phyloP scores from a whole-genome alignment of 1,140 invertebrate genomes.

The Luehdorfia chinensis region DNA sequence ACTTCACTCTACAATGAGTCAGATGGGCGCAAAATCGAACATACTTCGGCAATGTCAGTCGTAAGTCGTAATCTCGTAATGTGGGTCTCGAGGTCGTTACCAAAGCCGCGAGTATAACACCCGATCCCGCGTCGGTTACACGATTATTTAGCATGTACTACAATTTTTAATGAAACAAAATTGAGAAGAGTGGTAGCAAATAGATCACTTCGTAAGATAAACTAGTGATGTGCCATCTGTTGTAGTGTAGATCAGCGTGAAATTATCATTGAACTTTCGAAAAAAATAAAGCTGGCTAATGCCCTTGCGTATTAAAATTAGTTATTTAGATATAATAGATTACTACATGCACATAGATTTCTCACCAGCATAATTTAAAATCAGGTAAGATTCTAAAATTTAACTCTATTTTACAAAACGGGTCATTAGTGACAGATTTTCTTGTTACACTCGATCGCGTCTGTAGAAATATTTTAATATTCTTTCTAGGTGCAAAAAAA shows the following conservation, averaged over 20 bases:
- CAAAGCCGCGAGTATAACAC: conserved; percentile 1
- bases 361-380: conserved; percentile 24
- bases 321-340: conserved; percentile 40
- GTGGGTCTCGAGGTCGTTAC: conserved; percentile 8
- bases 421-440: no score
- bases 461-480: no score
- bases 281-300: conserved; percentile 25
- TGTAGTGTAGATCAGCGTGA: not conserved
- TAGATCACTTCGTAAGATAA: conserved; percentile 23
- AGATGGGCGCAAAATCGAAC: conserved; percentile 13
- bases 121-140: not conserved
- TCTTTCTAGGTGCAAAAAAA: no score
- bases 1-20: not conserved
- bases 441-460: no score
- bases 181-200: conserved; percentile 6
- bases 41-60: conserved; percentile 10
- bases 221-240: conserved; percentile 31
- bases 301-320: conserved; percentile 49
- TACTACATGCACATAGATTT: conserved; percentile 39
- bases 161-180: not conserved
- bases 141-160: conserved; percentile 12
- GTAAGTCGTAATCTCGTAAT: no score
- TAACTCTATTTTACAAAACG: no score
- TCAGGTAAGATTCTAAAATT: conserved; percentile 37
- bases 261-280: conserved; percentile 17